These are phyloP conservation scores for Fragum sueziense DNA, from an alignment of 2,888 invertebrate species.

Conservation along the genomic window DNA sequence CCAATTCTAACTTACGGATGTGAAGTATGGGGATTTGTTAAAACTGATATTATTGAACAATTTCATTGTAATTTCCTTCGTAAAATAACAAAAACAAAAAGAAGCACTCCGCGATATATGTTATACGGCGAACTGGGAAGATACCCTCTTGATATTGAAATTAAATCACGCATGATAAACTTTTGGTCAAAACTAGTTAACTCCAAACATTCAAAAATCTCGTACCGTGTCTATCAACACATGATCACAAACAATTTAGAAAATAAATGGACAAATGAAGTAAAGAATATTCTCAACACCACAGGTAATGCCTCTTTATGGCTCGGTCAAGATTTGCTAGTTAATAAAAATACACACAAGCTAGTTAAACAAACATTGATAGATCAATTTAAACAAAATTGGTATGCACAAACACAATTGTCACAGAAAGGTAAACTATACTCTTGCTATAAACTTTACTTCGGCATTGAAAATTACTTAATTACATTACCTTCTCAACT, in stretches of 20 bases:
- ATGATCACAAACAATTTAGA: not conserved
- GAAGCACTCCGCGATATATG: constrained; percentile 23
- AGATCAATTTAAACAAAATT: constrained; percentile 14
- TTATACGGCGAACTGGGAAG: constrained; percentile 23
- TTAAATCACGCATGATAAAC: constrained; percentile 8
- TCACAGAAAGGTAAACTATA: not conserved
- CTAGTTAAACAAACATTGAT: not conserved
- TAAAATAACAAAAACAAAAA: constrained; percentile 1
- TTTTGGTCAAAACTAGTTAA: not conserved
- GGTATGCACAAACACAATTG: not conserved
- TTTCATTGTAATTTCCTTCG: constrained; percentile 22
- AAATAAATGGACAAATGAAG: constrained; percentile 2
- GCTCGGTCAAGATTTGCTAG: not conserved
- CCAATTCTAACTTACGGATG: constrained; percentile 35
- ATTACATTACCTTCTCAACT: not conserved
- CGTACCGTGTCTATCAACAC: not conserved
- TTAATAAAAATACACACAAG: not conserved
- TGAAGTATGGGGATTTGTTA: constrained; percentile 14
- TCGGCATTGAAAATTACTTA: not conserved
- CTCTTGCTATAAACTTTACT: not conserved
- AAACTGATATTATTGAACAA: constrained; percentile 26
- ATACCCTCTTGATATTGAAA: constrained; percentile 24
- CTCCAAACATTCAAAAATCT: constrained; percentile 1
- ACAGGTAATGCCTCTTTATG: not conserved
- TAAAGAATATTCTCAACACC: constrained; percentile 8